These are phyloP conservation scores for Nephotettix cincticeps DNA, from an alignment of 1,140 invertebrate species.

Conservation along the genomic window DNA sequence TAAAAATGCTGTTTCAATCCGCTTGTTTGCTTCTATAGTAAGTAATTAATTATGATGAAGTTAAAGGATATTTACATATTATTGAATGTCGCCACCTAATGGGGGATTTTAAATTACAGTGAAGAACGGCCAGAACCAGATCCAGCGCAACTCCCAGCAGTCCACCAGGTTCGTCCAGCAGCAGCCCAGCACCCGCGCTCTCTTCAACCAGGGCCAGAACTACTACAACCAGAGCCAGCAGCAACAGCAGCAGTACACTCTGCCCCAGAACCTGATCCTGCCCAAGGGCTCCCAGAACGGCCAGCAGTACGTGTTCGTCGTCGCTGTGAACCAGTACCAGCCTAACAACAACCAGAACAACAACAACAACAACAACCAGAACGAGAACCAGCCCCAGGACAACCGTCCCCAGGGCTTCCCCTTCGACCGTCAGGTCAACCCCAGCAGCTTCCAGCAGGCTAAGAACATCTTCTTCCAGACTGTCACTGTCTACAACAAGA, in stretches of 20 bases:
- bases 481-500: conserved; percentile 20
- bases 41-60: neutral
- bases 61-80: neutral
- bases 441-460: conserved; percentile 25
- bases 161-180: conserved; percentile 9
- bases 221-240: conserved; percentile 13
- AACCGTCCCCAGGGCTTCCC: conserved; percentile 30
- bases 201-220: conserved; percentile 51
- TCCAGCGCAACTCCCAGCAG: conserved; percentile 22
- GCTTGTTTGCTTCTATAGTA: neutral
- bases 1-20: neutral
- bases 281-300: conserved; percentile 61
- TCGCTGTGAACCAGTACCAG: conserved; percentile 53
- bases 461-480: conserved; percentile 31
- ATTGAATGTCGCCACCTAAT: neutral
- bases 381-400: conserved; percentile 26
- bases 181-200: conserved; percentile 48
- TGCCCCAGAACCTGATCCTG: conserved; percentile 59
- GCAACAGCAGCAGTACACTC: conserved; percentile 44
- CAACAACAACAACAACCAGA: neutral
- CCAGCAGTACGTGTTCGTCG: conserved; percentile 58
- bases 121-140: conserved; percentile 23
- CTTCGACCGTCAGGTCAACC: conserved; percentile 33
- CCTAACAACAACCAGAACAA: conserved; percentile 40
- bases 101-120: neutral